phyloP scores from a whole-genome alignment of 2,113 vertebrate species.

The Grus americana region DNA sequence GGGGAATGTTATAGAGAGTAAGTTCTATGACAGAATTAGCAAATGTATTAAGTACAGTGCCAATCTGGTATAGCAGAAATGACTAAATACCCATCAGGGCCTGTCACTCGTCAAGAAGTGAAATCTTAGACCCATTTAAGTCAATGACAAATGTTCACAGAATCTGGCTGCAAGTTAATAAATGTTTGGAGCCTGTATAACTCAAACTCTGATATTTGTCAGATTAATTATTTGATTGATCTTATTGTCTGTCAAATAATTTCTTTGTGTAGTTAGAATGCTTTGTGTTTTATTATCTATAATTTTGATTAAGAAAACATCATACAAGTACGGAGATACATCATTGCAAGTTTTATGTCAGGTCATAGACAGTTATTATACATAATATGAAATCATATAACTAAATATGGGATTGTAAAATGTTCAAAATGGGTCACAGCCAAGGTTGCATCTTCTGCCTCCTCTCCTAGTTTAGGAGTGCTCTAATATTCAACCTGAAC shows the following conservation, averaged over 20 bases:
- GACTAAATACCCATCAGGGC: slow-evolving; percentile 70
- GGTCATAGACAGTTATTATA: background rate
- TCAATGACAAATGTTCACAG: slow-evolving; percentile 71
- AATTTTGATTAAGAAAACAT: slow-evolving; percentile 14
- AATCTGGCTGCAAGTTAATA: slow-evolving; percentile 67
- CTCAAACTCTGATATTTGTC: slow-evolving; percentile 58
- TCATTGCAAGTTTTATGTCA: background rate
- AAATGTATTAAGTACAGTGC: slow-evolving; percentile 69
- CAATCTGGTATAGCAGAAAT: slow-evolving; percentile 67
- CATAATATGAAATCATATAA: background rate
- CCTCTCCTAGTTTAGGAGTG: background rate
- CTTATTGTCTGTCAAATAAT: slow-evolving; percentile 58
- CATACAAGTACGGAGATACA: background rate
- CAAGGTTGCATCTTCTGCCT: background rate
- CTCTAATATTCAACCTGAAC: background rate
- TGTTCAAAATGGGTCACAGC: background rate
- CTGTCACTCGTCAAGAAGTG: slow-evolving; percentile 67
- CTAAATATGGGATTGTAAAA: background rate
- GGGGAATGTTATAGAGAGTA: slow-evolving; percentile 52
- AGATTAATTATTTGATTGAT: slow-evolving; percentile 66
- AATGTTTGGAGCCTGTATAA: slow-evolving; percentile 66
- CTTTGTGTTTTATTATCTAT: slow-evolving; percentile 16
- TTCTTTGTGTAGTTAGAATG: slow-evolving; percentile 22
- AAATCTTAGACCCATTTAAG: slow-evolving; percentile 68
- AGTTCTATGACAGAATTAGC: slow-evolving; percentile 69